Evolutionary conservation across 2,888 invertebrate species (phyloP), one percentile per base, ranked within the genome.

Genomic region (Limnephilus rhombicus): DNA sequence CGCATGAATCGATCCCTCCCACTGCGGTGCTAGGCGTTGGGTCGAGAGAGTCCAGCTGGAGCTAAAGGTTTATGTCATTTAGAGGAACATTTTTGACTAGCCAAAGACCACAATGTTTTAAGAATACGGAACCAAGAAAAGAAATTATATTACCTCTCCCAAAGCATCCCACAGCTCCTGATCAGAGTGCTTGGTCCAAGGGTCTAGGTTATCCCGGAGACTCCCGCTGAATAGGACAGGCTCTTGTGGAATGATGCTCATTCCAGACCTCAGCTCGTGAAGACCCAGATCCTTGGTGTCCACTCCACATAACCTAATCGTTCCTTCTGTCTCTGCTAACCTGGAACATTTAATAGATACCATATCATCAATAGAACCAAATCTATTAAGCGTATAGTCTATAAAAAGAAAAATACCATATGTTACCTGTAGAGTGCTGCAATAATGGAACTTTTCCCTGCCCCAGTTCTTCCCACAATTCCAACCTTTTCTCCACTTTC

Each of bases 391-490:
- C n/a, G n/a, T n/a, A n/a, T n/a, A 12, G 45, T 45, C 13, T 45
- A 45, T 45, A 15, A 13, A 49, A 18, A 18, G 13, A 31, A 37
- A 83, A 31, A 90, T 82, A 37, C 24, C 4, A 5, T 24, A 15
- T 29, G 7, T 81, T 45, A 96, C 94, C 98, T 96, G 94, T 98
- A 99, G 80, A 99, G 95, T 0, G 98, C 98, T 0, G 97, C 97
- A 90, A 98, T 97, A 5, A 98, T 95, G 0, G 98, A 98, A 0
- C 98, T 97, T 95, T 98, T 98, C 68, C 98, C 98, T 0, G 98
- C 98, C 0, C 98, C 98, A 0, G 98, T 98, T 90, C 98, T 95
- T 0, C 98, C 98, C 11, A 98, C 98, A 37, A 98, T 97, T 0
- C 98, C 98, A 4, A 98, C 96, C 94, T 97, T 97, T 95, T 97